Base-by-base conservation (phyloP, 2,888 invertebrate species). In the Plagiodera versicolora region DNA sequence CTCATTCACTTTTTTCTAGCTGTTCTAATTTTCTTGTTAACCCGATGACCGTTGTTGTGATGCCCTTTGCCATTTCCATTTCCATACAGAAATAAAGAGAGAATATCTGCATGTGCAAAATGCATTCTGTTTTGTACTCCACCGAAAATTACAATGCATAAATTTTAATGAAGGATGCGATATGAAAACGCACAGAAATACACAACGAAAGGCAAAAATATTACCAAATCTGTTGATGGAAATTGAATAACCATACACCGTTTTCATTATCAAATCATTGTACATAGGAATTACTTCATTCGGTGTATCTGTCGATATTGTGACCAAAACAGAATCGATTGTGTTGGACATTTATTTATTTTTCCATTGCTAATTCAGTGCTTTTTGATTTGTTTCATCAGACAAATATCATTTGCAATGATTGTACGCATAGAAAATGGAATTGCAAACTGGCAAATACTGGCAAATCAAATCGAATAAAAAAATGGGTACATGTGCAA, bases 111-210 rank as follows among this genome's bases (percentile, higher is more conserved):
- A 9, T 44, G 24, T 53, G 51, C 18, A 6, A 6, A 24, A 51
- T 51, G 35, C 44, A 53, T 53, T 53, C 45, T 24, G 53, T 28
- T 53, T 14, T 18, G 44, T 44, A 53, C 53, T 53, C 20, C 39
- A 50, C 30, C 39, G 46, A 54, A 58, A 58, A 50, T 39, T 50
- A 55, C 47, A 61, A 32, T 58, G 46, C 58, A 61, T 61, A 58
- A 58, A 61, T 61, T 61, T 55, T 44, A 57, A 61, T 61, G 54
- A 54, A 61, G 56, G 50, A 19, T 47, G 24, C 51, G 61, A 61
- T 58, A 58, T 50, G 58, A 32, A 55, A 54, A 46, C 49, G 54
- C 57, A 58, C 47, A 51, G 50, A 53, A 53, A 30, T 51, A 55
- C 54, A 45, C 35, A 6, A 46, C 45, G 49, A 20, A n/a, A n/a